Evolutionary conservation across 2,113 vertebrate genomes (phyloP).

Genomic region (Malurus cyaneus): DNA sequence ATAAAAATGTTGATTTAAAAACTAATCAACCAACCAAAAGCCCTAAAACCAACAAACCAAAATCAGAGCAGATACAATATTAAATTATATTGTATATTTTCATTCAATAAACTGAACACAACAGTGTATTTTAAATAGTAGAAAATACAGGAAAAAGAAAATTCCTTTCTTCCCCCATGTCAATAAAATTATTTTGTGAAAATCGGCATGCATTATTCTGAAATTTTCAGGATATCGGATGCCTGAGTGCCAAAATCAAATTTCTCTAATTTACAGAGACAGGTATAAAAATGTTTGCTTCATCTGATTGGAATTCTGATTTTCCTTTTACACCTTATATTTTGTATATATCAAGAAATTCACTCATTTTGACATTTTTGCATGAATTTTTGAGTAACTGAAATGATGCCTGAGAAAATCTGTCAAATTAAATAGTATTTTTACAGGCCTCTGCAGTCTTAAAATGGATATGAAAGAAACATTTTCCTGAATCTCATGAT

Average conservation of each 20-base stretch:
- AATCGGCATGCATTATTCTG: background rate
- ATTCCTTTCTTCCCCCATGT: rapidly evolving
- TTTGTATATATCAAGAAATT: background rate
- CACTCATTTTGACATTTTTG: background rate
- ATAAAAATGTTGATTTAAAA: background rate
- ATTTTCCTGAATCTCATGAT: background rate
- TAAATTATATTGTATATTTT: background rate
- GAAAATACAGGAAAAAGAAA: background rate
- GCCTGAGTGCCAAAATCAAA: background rate
- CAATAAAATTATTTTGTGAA: background rate
- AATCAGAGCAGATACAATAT: background rate
- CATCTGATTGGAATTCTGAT: background rate
- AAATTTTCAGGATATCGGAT: background rate
- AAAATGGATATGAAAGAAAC: background rate
- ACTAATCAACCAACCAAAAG: rapidly evolving
- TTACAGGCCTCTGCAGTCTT: background rate
- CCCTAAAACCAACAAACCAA: rapidly evolving
- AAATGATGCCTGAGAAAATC: background rate
- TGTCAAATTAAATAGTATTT: background rate
- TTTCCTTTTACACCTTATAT: background rate
- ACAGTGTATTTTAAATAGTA: background rate
- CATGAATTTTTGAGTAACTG: background rate
- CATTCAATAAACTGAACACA: background rate
- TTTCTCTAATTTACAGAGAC: background rate
- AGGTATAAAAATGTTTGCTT: background rate